Base-by-base conservation (phyloP, 1,140 invertebrate species). In the Scaptomyza montana region DNA sequence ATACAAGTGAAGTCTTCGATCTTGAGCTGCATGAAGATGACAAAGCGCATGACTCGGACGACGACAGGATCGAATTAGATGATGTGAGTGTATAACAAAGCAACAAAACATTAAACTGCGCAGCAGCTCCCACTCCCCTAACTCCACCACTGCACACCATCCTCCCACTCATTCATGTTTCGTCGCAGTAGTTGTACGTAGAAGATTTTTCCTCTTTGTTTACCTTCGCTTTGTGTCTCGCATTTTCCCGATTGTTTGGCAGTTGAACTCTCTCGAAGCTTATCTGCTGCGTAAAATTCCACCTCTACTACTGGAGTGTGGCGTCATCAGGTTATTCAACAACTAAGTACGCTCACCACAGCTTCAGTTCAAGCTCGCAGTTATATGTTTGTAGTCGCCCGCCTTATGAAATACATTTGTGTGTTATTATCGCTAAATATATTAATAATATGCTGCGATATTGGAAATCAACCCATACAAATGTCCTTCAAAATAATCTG, bases 1-100 rank as follows among this genome's bases (percentile, higher is more conserved):
- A 91, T 85, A 77, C 90, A 72, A 91, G 74, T 65, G 90, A 91
- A 91, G 94, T 98, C 91, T 98, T 98, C 93, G 97, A 98, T 93
- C 95, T 98, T 91, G 97, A 98, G 93, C 93, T 98, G 82, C 95
- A 96, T 77, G 94, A 95, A 82, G 93, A 94, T 74, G 96, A 96
- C 92, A 93, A 94, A 74, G 94, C 95, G 69, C 94, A 94, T 80
- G 95, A 96, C 90, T 96, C 96, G 47, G 96, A 97, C 85, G 96
- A 97, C 89, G 97, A 98, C 92, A 96, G 95, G 82, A 96, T 97
- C 91, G 96, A 97, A 91, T 93, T 95, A 76, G 95, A 96, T 92
- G 96, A 96, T 94, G 96, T 96, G 94, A 94, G 76, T 85, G 45
- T 12, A 36, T 7, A 64, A 43, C 39, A 56, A 36, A 60, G 33